Base-by-base conservation (phyloP, 2,888 invertebrate species). In the Epinotia demarniana region DNA sequence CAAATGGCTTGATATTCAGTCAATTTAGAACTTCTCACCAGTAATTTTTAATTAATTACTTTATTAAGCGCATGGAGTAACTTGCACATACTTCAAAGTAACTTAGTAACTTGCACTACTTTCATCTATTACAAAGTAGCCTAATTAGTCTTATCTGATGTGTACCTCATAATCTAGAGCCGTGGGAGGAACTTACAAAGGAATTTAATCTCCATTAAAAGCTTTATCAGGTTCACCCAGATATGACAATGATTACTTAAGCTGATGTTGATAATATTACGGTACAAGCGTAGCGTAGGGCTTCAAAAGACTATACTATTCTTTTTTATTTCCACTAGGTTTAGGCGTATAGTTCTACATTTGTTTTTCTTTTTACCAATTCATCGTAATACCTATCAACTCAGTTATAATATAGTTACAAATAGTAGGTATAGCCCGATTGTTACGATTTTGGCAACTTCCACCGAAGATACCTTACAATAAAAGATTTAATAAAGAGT, bases 121-220 rank as follows among this genome's bases (percentile, higher is more conserved):
- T 75, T n/a, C n/a, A 75, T 75, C 75, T 70, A n/a, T 70, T 71
- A 75, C 75, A 75, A 75, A 75, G 58, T 66, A 55, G 64, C 66
- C 75, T 71, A 75, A 75, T 75, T 75, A 75, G 23, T 12, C 18
- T 71, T 75, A 75, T 75, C 75, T 66, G 75, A 70, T 75, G 64
- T 64, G 64, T 61, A 60, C 60, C 53, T 70, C 58, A 71, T 69
- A 63, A 63, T 62, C 49, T 64, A 58, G 58, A 74, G 33, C 74
- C 75, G 75, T 75, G 75, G 75, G 75, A 75, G 70, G 70, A 71
- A 66, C 70, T 61, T 27, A 66, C 70, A 75, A 75, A 70, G 75
- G 70, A 66, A 64, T 75, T 58, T 75, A 71, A 75, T 71, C 70
- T 75, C n/a, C 70, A 75, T 75, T 71, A 71, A 70, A 69, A 73